Evolutionary conservation across 2,888 invertebrate species (phyloP), one percentile per base, ranked within the genome.

Genomic region (Clistopyga incitator): DNA sequence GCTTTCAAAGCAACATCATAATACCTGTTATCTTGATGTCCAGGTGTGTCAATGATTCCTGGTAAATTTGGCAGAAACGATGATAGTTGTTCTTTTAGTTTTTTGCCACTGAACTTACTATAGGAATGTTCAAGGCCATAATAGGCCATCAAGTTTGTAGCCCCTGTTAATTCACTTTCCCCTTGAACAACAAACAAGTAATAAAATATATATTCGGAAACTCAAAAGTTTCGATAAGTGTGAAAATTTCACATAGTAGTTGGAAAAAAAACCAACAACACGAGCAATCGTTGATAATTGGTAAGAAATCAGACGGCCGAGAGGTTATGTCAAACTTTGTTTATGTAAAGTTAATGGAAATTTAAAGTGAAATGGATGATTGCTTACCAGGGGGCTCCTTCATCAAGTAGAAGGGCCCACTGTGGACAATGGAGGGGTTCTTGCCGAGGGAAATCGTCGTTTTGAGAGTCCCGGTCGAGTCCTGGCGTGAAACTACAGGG

Each of bases 371-470:
- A 18, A 29, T 54, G 6, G 64, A 18, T 45, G 42, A 18, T 59
- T 74, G 87, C 91, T 91, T 94, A 97, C 98, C 97, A 94, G 98
- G 98, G 92, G 98, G 97, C 94, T 98, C 98, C 95, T 98, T 98
- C 97, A 99, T 98, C 93, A 99, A 96, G 95, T 99, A 99, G 94
- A 99, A 99, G 90, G 99, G 99, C 91, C 99, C 99, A 94, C 98
- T 98, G 94, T 98, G 98, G 94, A 99, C 98, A 90, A 99, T 98
- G 81, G 98, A 97, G 80, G 99, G 99, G 93, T 98, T 98, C 94
- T 99, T 99, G 89, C 99, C 99, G 88, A 99, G 95, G 86, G 98
- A 98, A 94, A 99, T 99, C 89, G 99, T 99, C 89, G 99, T 98
- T 95, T 99, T 99, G 88, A 99, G 95, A 86, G 99, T 99, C 91